Base-by-base conservation (phyloP, 2,797 vertebrate genomes). In the Adrianichthys oophorus region DNA sequence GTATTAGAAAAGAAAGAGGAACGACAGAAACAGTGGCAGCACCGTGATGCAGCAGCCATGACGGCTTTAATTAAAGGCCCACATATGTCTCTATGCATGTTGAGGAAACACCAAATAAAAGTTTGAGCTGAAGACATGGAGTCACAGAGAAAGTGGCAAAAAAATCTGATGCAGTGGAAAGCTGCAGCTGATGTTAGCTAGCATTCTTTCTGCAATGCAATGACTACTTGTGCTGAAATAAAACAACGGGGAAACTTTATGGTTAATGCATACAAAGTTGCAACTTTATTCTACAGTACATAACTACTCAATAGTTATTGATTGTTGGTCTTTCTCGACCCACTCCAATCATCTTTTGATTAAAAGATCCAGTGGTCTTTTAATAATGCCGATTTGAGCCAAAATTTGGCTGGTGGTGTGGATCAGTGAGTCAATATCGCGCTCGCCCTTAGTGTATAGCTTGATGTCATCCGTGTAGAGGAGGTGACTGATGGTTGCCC, bases 1-100 rank as follows among this genome's bases (percentile, higher is more conserved):
- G n/a, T 15, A 41, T 45, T 7, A 5, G 15, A 47, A 72, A 15
- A 18, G 55, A 62, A 82, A 85, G 41, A 58, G 70, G 62, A 84
- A 84, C 53, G 15, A 46, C 26, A 45, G 41, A 43, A 45, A 47
- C 43, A 60, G 68, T 53, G 76, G 57, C 64, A 51, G 14, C 12
- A 32, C 10, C 0, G 23, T 15, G 21, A 26, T 56, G 49, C 52
- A 57, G 53, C 59, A 18, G 50, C 45, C 17, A 37, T 15, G 40
- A 64, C 26, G 18, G 29, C 47, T 44, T 41, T 8, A 40, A 58
- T 52, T n/a, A 16, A 50, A 47, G 15, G 37, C 7, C 5, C 26
- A 15, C 15, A 6, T 4, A 8, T 18, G 15, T 32, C 18, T 37
- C 41, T 15, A 17, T 41, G 41, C 16, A 4, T 1, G 37, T 16